Evolutionary conservation across 2,797 vertebrate genomes (phyloP), one percentile per base, ranked within the genome.

Genomic region (Liparis tanakae): DNA sequence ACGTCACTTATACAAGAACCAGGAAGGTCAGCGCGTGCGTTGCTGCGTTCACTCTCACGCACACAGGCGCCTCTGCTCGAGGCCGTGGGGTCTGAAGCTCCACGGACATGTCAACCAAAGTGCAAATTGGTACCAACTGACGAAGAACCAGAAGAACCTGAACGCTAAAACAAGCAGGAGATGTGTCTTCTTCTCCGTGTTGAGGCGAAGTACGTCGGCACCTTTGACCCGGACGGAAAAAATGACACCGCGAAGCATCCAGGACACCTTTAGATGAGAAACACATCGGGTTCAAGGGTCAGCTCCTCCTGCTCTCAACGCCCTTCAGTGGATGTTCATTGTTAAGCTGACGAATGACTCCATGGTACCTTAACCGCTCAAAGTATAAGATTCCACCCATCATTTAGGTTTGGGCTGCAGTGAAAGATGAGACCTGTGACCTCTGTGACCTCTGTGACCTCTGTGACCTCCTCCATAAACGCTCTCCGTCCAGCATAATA

Each of bases 401-500:
- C 6, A 6, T 17, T 44, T 44, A 14, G 15, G 5, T 15, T 17
- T 17, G 13, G 43, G 44, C 17, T 18, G 25, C 25, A 18, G 2
- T 46, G 8, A 46, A 46, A 18, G 48, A 9, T 50, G 48, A 50
- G n/a, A 8, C 18, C 46, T 20, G 18, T 34, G 18, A 61, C 48
- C 12, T 65, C 46, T 48, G 25, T 39, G 18, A 61, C 48, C 12
- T 65, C 25, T 48, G 18, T 34, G 18, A 61, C 48, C 12, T 65
- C 46, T 48, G 25, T 39, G 18, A 61, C 48, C 12, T 65, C 25
- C 5, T 13, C 56, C 64, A 33, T n/a, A 1, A 18, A 1, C 10
- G 6, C 56, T 76, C 37, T 72, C 22, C 62, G 48, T 20, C 25
- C 69, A 17, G 17, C 37, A 51, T 18, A 74, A 14, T 30, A 17